Conservation (phyloP, 2,113 vertebrate species). For the Willisornis vidua region DNA sequence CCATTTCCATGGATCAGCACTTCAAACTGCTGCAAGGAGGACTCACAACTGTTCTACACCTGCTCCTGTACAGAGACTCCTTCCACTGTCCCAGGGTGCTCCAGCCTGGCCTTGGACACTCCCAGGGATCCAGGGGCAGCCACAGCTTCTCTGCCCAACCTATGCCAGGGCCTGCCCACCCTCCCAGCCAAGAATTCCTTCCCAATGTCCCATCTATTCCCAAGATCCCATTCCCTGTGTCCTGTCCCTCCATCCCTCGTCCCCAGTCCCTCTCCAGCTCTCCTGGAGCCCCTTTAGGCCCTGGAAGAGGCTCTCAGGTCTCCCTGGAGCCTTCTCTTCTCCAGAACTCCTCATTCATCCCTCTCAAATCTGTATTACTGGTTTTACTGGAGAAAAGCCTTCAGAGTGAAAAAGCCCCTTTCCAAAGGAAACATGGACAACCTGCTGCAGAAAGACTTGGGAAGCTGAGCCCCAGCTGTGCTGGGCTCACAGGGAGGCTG, state of each 20-base stretch:
- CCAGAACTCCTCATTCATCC: neutral
- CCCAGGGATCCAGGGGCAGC: neutral
- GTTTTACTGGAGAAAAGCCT: neutral
- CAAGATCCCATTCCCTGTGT: neutral
- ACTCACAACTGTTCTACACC: fast-evolving
- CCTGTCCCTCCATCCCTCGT: neutral
- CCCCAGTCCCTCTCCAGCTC: neutral
- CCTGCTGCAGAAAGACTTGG: neutral
- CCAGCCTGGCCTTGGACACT: neutral
- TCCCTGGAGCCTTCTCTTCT: neutral
- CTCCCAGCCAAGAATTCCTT: neutral
- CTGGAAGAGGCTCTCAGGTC: fast-evolving
- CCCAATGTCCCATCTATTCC: neutral
- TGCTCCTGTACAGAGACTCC: neutral
- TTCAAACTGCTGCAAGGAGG: neutral
- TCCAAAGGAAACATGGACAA: neutral
- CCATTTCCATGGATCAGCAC: neutral
- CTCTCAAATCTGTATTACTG: fast-evolving
- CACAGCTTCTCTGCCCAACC: neutral
- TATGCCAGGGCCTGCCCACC: neutral
- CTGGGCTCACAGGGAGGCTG: neutral
- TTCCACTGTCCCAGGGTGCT: fast-evolving
- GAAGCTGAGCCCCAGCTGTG: neutral
- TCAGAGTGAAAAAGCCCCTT: neutral
- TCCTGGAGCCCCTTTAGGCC: neutral